A percentile compares a stretch with the other conserved stretches of the same genome.
These are phyloP conservation scores for Alectoris magna DNA, from an alignment of 2,797 vertebrate species.

Conservation along the genomic window DNA sequence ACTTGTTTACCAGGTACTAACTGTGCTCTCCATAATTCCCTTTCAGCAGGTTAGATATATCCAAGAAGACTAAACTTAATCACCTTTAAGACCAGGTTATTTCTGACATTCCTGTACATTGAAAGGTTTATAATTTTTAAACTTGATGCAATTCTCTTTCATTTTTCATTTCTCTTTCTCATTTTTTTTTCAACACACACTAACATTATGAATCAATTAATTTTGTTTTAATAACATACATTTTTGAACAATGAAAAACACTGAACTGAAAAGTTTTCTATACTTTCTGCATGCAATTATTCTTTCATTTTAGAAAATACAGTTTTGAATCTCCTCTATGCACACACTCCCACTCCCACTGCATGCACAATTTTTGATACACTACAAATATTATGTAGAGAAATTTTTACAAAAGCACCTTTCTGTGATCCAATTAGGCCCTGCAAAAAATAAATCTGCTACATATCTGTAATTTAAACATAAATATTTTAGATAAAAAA, in stretches of 20 bases:
- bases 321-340: conserved; percentile 6
- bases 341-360: background rate
- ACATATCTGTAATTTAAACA: background rate
- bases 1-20: background rate
- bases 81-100: background rate
- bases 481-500: background rate
- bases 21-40: background rate
- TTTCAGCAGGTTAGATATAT: too few species aligned
- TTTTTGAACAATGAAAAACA: background rate
- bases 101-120: background rate
- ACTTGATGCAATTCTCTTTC: background rate
- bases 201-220: background rate
- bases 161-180: background rate
- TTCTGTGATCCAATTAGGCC: background rate
- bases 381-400: background rate
- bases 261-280: background rate
- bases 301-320: background rate
- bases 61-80: too few species aligned
- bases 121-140: background rate
- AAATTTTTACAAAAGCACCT: conserved; percentile 23
- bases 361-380: background rate
- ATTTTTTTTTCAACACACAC: background rate
- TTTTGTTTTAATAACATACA: background rate
- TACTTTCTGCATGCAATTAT: background rate
- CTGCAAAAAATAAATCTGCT: background rate